Evolutionary conservation across 2,888 invertebrate genomes (phyloP), one percentile per base, ranked within the genome.

Genomic region (Latheticus oryzae): DNA sequence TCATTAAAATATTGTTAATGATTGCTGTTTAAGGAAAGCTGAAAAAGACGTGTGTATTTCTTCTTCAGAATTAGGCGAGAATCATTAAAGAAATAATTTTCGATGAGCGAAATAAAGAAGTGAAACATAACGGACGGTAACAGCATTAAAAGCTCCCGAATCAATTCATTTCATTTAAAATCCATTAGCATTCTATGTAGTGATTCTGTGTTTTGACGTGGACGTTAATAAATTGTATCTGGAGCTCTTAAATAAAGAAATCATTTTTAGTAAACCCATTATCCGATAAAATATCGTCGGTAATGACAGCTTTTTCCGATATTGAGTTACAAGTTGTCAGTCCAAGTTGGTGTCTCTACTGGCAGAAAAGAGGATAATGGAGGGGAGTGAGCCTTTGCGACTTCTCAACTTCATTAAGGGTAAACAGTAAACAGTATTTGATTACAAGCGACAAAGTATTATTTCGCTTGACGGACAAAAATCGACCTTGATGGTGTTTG

Each of bases 281-380:
- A 63, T 62, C 61, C 58, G 60, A 60, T 56, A 55, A 60, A 63
- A 63, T 60, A 66, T 66, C 59, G 55, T 52, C 53, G 52, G 58
- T 63, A 65, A 66, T 65, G 68, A 66, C 66, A 64, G 66, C 64
- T 61, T 64, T 65, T 64, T 64, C 62, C 63, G 63, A 66, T 69
- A 69, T 68, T 66, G 62, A 67, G 66, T 70, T 66, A 67, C 69
- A 63, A 58, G 63, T 63, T 67, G 66, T 66, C 66, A 64, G 58
- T 56, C 38, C 45, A 45, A 48, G 51, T 54, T 60, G 58, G 37
- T 52, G 43, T 47, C 57, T 24, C 48, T 38, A 33, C 47, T 26
- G 21, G 28, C n/a, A n/a, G n/a, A n/a, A n/a, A 43, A 17, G 26
- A 37, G 23, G 43, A 50, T 53, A 54, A 54, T 50, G 47, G 48